Evolutionary conservation across 2,888 invertebrate genomes (phyloP), one percentile per base, ranked within the genome.

Genomic region (Volucella inflata): DNA sequence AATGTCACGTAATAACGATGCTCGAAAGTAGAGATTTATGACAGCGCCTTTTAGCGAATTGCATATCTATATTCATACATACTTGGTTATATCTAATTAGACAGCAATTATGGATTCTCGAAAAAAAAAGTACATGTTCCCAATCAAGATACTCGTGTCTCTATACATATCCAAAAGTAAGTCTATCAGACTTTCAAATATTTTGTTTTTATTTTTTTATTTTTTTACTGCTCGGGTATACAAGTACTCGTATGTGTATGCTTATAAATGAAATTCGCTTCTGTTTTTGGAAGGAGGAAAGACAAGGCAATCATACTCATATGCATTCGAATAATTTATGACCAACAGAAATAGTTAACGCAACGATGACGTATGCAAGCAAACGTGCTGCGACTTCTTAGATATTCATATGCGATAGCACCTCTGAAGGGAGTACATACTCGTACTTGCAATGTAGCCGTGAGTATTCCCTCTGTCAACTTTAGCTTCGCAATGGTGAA

Each of bases 1-100:
- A 85, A 85, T 81, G 81, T 57, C 85, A 77, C 51, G 44, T 50
- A 60, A 72, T 48, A 62, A 30, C 16, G 10, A 71, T 71, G 77
- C 71, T 72, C 14, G 53, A 60, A 16, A 51, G 30, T 30, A 53
- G 46, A 67, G 10, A 44, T 67, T 48, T 38, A 48, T 53, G 46
- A 38, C 59, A 38, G 67, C 60, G 50, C 42, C 16, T 17, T 40
- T 30, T 6, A 30, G 36, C 42, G 8, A 53, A 1, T 10, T 8
- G 46, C 6, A 30, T 6, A 6, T 30, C 30, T 30, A 30, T 30
- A 30, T 30, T 30, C 30, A 30, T 44, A 12, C 17, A 10, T 38
- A 46, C 30, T n/a, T n/a, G 30, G 8, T n/a, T 48, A 9, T 17
- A 50, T 17, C 8, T 16, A 36, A 38, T 36, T 40, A 9, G 21